Conservation (phyloP, 1,140 invertebrate genomes). For the Calephelis nemesis region DNA sequence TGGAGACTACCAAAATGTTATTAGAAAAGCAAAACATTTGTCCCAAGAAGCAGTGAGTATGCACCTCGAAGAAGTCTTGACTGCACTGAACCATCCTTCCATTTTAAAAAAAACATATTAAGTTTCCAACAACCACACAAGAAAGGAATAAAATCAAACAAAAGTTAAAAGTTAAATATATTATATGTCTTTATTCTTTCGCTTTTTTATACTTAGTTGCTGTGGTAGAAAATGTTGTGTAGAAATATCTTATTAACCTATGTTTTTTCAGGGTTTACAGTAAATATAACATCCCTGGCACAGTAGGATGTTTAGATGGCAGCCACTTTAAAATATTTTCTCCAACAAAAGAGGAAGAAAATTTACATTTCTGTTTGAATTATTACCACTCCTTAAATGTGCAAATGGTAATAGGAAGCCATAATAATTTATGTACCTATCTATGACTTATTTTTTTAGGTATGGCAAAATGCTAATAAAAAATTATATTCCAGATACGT, state of each 20-base stretch:
- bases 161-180: conserved; percentile 24
- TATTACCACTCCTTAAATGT: conserved; percentile 40
- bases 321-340: conserved; percentile 33
- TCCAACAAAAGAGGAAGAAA: conserved; percentile 28
- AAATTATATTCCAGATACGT: conserved; percentile 39
- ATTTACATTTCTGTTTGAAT: too few relatives aligned
- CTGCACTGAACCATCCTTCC: conserved; percentile 18
- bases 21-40: conserved; percentile 9
- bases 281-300: conserved; percentile 33
- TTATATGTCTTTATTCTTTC: too few relatives aligned
- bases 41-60: conserved; percentile 21
- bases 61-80: conserved; percentile 19
- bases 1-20: conserved; percentile 3
- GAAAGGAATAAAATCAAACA: conserved; percentile 25
- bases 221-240: background rate
- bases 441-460: conserved; percentile 5
- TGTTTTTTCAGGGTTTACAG: conserved; percentile 30
- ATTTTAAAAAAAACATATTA: conserved; percentile 23
- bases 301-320: conserved; percentile 35
- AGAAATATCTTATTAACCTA: background rate
- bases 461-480: background rate
- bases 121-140: conserved; percentile 24
- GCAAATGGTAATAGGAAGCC: conserved; percentile 37
- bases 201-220: background rate
- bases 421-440: background rate